phyloP scores from a whole-genome alignment of 2,113 vertebrate genomes.

The Datnioides undecimradiatus region DNA sequence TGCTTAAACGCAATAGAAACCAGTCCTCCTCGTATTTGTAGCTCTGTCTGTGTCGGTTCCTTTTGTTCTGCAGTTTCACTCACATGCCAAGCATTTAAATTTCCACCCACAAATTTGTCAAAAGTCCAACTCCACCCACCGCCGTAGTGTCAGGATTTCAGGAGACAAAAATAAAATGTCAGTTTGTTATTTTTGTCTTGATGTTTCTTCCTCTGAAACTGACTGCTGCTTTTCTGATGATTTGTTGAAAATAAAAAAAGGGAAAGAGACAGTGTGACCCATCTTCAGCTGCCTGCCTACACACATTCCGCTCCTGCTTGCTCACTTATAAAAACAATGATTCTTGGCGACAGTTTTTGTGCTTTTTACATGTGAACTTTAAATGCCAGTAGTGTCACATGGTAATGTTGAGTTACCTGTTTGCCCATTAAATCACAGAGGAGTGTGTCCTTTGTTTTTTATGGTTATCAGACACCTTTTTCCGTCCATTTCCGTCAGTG shows the following conservation, averaged over 20 bases:
- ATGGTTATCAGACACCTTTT: neutral
- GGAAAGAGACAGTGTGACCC: neutral
- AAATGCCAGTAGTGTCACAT: slow-evolving; percentile 3
- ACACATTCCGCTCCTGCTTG: slow-evolving; percentile 53
- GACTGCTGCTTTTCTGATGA: neutral
- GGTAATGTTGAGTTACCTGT: slow-evolving; percentile 4
- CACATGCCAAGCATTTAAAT: slow-evolving; percentile 10
- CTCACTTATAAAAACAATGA: slow-evolving; percentile 25
- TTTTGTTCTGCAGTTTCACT: slow-evolving; percentile 49
- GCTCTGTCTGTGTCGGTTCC: slow-evolving; percentile 17
- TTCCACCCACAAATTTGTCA: slow-evolving; percentile 6
- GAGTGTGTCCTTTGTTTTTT: neutral
- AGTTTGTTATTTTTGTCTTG: slow-evolving; percentile 3
- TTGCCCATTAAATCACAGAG: neutral
- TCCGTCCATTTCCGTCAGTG: neutral
- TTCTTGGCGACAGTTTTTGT: neutral
- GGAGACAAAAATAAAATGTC: slow-evolving; percentile 47
- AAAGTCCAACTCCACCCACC: slow-evolving; percentile 1
- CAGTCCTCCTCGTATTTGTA: neutral
- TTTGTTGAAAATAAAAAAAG: neutral
- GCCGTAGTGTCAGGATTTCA: slow-evolving; percentile 29
- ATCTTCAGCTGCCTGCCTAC: slow-evolving; percentile 18
- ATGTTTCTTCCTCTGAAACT: slow-evolving; percentile 18
- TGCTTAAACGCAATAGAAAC: slow-evolving; percentile 40
- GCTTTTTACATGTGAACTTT: neutral